Conservation (phyloP, 2,797 vertebrate species). For the Phalanger gymnotis region DNA sequence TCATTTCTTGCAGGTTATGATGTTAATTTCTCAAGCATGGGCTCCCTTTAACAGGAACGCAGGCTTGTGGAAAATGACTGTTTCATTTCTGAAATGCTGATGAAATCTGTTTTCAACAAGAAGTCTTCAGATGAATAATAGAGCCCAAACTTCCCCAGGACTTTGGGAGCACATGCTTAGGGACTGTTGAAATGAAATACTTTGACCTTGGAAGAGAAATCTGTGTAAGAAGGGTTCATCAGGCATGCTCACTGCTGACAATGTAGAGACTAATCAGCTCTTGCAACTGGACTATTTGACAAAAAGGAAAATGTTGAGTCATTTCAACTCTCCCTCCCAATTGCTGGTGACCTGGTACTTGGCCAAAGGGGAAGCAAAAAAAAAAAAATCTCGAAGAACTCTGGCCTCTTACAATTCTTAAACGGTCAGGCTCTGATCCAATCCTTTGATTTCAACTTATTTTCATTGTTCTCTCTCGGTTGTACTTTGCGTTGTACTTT, state of each 20-base stretch:
- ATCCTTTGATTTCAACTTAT: not conserved
- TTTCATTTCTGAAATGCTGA: conserved; percentile 55
- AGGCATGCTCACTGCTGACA: not conserved
- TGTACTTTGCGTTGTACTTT: not conserved
- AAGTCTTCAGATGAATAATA: conserved; percentile 31
- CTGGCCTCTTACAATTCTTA: not conserved
- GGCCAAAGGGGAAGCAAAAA: not conserved
- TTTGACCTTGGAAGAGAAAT: conserved; percentile 31
- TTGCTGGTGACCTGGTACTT: not conserved
- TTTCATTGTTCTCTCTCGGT: not conserved
- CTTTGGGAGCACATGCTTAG: not conserved
- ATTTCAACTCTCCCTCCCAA: not conserved
- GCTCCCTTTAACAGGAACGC: conserved; percentile 60
- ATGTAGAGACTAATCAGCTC: conserved; percentile 26
- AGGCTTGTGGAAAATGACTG: conserved; percentile 59
- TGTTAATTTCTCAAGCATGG: conserved; percentile 68
- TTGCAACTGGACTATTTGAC: conserved; percentile 38
- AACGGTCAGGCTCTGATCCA: not conserved
- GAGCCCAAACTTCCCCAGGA: not conserved
- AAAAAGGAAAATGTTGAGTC: conserved; percentile 24
- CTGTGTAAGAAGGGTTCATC: not conserved
- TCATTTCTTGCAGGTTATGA: conserved; percentile 64
- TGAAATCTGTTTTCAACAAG: conserved; percentile 50
- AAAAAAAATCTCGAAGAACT: not conserved
- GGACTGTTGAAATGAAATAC: not conserved